A percentile compares a stretch with the other conserved stretches of the same genome.
These are phyloP conservation scores for Tetropium fuscum DNA, from an alignment of 2,888 invertebrate genomes.

Conservation along the genomic window DNA sequence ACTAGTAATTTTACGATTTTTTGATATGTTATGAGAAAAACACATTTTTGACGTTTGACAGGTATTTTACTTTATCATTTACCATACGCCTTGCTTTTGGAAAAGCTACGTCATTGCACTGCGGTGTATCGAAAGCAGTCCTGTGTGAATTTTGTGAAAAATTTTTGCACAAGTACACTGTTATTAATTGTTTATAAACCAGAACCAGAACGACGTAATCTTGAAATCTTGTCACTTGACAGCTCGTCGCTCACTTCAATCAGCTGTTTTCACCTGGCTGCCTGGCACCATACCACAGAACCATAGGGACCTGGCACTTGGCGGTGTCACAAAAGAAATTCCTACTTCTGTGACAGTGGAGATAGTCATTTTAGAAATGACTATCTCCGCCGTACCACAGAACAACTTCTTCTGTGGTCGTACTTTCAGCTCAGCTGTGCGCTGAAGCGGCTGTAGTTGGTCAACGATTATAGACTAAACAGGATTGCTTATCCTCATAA, in stretches of 20 bases:
- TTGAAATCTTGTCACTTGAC: slow-evolving; percentile 10
- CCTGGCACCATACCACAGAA: no score
- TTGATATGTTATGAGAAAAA: slow-evolving; percentile 23
- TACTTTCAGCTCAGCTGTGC: no score
- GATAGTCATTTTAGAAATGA: no score
- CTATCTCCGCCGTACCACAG: no score
- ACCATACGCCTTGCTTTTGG: neutral
- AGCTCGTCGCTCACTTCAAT: slow-evolving; percentile 2
- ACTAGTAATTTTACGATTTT: slow-evolving; percentile 15
- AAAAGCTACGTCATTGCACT: slow-evolving; percentile 1
- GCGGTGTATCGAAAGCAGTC: neutral
- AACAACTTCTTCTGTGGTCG: no score
- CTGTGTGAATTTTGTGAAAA: neutral
- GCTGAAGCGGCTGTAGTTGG: no score
- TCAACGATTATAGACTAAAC: no score
- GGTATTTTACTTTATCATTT: slow-evolving; percentile 24
- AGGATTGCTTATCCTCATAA: no score
- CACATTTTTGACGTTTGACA: slow-evolving; percentile 34
- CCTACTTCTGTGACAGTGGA: no score
- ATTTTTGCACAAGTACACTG: slow-evolving; percentile 5
- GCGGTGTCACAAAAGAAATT: no score
- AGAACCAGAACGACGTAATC: neutral
- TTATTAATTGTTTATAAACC: slow-evolving; percentile 11
- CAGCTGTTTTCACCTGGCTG: slow-evolving; percentile 1
- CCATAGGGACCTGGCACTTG: no score